Evolutionary conservation across 2,113 vertebrate species (phyloP).

Genomic region (Etheostoma spectabile): DNA sequence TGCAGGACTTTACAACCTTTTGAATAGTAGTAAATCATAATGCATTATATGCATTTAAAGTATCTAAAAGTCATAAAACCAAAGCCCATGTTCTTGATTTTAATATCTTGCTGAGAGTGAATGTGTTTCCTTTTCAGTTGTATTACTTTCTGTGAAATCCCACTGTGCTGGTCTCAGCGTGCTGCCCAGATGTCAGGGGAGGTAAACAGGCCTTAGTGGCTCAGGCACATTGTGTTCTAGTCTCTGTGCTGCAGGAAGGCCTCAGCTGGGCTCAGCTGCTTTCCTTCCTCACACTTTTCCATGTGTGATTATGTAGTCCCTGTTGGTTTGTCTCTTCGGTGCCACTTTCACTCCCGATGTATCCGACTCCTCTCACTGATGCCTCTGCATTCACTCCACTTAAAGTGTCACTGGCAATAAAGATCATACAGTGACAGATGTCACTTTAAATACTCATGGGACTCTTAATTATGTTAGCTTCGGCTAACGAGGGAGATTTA

Average conservation of each 20-base stretch:
- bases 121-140: neutral
- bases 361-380: conserved; percentile 14
- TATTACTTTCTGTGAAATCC: neutral
- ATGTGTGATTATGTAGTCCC: conserved; percentile 2
- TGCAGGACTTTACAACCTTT: too few relatives aligned
- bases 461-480: too few relatives aligned
- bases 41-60: too few relatives aligned
- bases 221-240: conserved; percentile 1
- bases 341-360: neutral
- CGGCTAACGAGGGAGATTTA: too few relatives aligned
- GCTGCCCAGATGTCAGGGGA: conserved; percentile 11
- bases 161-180: neutral
- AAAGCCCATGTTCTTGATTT: neutral
- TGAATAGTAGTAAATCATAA: too few relatives aligned
- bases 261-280: conserved; percentile 24
- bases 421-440: conserved; percentile 21
- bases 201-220: conserved; percentile 3
- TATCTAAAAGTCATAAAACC: too few relatives aligned
- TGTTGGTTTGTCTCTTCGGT: conserved; percentile 21
- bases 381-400: conserved; percentile 10
- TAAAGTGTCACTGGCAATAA: conserved; percentile 19
- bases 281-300: neutral
- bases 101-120: neutral
- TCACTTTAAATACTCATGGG: neutral
- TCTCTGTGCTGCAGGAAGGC: neutral